These are phyloP conservation scores for Platorchestia sp. DNA, from an alignment of 1,140 invertebrate genomes.

Conservation along the genomic window DNA sequence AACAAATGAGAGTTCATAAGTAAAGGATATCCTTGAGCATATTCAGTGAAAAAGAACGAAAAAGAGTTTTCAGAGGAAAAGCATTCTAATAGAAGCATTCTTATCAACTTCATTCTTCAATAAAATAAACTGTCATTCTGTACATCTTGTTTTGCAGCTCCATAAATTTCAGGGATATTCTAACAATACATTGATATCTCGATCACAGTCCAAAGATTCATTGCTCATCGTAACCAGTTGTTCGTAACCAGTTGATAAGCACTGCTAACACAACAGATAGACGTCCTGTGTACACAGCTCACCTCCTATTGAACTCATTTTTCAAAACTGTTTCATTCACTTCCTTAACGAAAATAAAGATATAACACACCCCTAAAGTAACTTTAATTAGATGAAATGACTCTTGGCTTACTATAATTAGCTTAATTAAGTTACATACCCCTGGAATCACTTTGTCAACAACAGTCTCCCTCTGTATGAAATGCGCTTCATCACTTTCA, in stretches of 20 bases:
- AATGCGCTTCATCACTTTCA: background rate
- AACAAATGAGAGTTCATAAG: no score
- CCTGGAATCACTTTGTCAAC: background rate
- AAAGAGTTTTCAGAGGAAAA: background rate
- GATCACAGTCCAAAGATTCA: background rate
- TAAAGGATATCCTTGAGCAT: no score
- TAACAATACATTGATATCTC: background rate
- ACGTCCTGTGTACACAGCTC: background rate
- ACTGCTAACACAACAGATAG: background rate
- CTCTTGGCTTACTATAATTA: no score
- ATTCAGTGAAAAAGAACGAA: background rate
- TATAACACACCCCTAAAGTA: no score
- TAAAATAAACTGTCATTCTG: background rate
- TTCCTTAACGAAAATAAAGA: background rate
- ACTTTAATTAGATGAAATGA: no score
- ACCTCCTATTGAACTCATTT: background rate
- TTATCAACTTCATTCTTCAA: background rate
- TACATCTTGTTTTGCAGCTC: background rate
- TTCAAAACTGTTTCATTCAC: background rate
- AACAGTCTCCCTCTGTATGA: background rate
- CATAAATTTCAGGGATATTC: background rate
- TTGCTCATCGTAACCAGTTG: background rate
- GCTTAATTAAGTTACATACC: no score
- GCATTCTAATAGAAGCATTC: background rate
- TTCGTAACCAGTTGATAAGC: background rate